Conservation (phyloP, 2,797 vertebrate genomes). For the Cetoscarus ocellatus region DNA sequence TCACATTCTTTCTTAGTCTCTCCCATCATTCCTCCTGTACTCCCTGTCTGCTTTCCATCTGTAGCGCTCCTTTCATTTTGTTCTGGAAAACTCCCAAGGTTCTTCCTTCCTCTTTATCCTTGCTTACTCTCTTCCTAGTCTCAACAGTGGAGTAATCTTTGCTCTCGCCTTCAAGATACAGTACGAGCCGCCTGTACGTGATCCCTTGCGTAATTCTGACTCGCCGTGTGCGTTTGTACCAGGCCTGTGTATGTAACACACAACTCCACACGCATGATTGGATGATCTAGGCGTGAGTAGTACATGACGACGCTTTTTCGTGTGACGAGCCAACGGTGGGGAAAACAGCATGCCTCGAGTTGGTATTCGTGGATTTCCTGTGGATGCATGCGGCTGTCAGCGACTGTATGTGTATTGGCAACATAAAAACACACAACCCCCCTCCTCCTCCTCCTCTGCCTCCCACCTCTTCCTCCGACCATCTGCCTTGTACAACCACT, state of each 20-base stretch:
- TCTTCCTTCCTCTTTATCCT: slow-evolving; percentile 2
- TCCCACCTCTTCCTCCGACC: slow-evolving; percentile 39
- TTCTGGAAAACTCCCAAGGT: slow-evolving; percentile 24
- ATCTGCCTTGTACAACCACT: slow-evolving; percentile 64
- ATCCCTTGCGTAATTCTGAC: slow-evolving; percentile 63
- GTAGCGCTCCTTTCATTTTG: not conserved
- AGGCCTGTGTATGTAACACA: slow-evolving; percentile 29
- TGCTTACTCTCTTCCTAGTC: slow-evolving; percentile 19
- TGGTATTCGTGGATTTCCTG: slow-evolving; percentile 35
- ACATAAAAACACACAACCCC: slow-evolving; percentile 46
- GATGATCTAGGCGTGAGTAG: slow-evolving; percentile 33
- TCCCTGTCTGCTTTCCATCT: not conserved
- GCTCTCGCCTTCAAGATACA: slow-evolving; percentile 51
- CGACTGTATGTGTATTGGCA: slow-evolving; percentile 42
- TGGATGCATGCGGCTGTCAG: slow-evolving; percentile 26
- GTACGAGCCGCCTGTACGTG: slow-evolving; percentile 19
- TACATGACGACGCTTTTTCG: slow-evolving; percentile 16
- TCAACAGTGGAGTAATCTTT: slow-evolving; percentile 46
- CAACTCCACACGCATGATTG: slow-evolving; percentile 25
- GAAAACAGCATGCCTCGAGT: slow-evolving; percentile 30
- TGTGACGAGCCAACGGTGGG: slow-evolving; percentile 18
- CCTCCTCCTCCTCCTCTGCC: slow-evolving; percentile 12
- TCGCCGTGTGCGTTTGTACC: slow-evolving; percentile 42
- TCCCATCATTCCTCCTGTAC: not conserved
- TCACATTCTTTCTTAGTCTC: not conserved